Evolutionary conservation across 2,113 vertebrate species (phyloP), one percentile per base, ranked within the genome.

Genomic region (Pandion haliaetus): DNA sequence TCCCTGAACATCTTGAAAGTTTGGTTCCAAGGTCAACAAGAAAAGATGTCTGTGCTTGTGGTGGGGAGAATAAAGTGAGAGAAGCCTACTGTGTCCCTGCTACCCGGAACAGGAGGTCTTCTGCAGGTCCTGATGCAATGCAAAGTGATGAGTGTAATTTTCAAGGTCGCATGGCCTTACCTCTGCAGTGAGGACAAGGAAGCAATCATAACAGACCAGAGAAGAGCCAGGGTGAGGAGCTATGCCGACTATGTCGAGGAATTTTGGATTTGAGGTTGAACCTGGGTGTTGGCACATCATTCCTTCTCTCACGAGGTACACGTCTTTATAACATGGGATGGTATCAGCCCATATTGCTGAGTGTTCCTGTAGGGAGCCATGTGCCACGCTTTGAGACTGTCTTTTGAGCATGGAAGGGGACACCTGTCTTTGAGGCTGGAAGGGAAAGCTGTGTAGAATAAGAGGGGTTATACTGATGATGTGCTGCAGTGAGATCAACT

Each of bases 191-290:
- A 88, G 49, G 54, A 47, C 14, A 7, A 38, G 36, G 58, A 70
- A 81, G 42, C 21, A 62, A 12, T 61, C 5, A 5, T 70, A 50
- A 26, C 20, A 69, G 14, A 81, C 8, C 8, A 54, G 13, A 16
- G 28, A 20, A 38, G 47, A 55, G 34, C 26, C 4, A 7, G 14
- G 24, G 26, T 65, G 34, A 77, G 67, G 86, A 42, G 40, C 80
- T 32, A 17, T 25, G 15, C 55, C 0, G 2, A 57, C 5, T 25
- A 86, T 40, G 17, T 57, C 0, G 0, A 76, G 34, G 29, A 17
- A 65, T 93, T 88, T 92, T 8, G 24, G 12, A 57, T 90, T 20
- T 88, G 31, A 82, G 15, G 26, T 63, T 92, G 28, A 36, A 82
- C 14, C 5, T 84, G n/a, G 7, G 17, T 3, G 13, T 12, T 26